Evolutionary conservation across 2,888 invertebrate genomes (phyloP), one percentile per base, ranked within the genome.

Genomic region (Norana najaformis): DNA sequence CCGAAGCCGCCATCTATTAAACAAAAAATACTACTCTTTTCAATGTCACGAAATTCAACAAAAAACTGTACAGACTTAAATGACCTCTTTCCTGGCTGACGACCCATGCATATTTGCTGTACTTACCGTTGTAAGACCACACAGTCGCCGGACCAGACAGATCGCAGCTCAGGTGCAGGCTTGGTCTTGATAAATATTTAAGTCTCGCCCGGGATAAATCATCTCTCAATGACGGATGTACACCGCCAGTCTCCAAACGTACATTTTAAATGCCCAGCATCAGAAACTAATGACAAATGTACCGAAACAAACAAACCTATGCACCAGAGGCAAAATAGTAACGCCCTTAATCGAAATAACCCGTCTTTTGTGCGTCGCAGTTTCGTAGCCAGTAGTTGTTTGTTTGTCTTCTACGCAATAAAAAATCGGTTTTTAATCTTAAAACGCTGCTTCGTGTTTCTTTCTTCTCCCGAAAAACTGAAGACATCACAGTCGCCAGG

Each of bases 331-430:
- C 69, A 30, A 69, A 47, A 69, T n/a, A 69, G 69, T n/a, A 69
- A 30, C n/a, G 69, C n/a, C 11, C 30, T 30, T 69, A 69, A 8
- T 69, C 69, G 69, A 69, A 69, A 69, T 69, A n/a, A n/a, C 30
- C 69, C 69, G 69, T 69, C 69, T 69, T 69, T n/a, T 69, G 69
- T 69, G 69, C 69, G 69, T 69, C 69, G 69, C 69, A 69, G 69
- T 69, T 69, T 23, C 69, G 6, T 69, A n/a, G n/a, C 69, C 30
- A n/a, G 69, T 69, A n/a, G 69, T 69, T 69, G n/a, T n/a, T 8
- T 36, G 36, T 85, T 85, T 37, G 37, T 37, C 37, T 85, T 85
- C 85, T 36, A 85, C 37, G 85, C 37, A 36, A 85, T 85, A 36
- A 37, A 53, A 53, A 36, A 23, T n/a, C 13, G 20, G 85, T 36